Base-by-base conservation (phyloP, 2,797 vertebrate species). In the Halcyon leucocephala region DNA sequence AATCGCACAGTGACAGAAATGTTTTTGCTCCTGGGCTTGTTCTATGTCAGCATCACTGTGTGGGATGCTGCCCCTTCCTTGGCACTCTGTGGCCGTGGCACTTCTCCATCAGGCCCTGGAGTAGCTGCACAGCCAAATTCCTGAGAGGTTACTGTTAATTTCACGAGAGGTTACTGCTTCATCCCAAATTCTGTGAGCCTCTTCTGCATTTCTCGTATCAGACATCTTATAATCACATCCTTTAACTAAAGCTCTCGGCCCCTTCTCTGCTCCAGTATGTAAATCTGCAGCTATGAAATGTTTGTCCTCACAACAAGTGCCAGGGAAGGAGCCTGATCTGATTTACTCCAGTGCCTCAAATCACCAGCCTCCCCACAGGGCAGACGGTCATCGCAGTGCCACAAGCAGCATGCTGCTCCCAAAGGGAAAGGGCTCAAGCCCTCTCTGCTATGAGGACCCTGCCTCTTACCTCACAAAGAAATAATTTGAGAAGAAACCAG, bases 61-160 rank as follows among this genome's bases (percentile, higher is more conserved):
- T 1, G 1, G 83, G 74, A 86, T 7, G n/a, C 55, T 70, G 69
- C 37, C 46, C 54, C 37, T 60, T 60, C 67, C 51, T 37, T 31
- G 0, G 0, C 57, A 1, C 25, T 4, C 44, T 19, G 3, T 12
- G 62, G 9, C 39, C 41, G 5, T 11, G 66, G 9, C 16, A 22
- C 6, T 25, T 7, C 46, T 55, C n/a, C 21, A 1, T 15, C 18
- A 24, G 33, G 16, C 33, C 22, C 49, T 1, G 2, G 14, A 25
- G 39, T 6, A 20, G 39, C 51, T 39, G 41, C 61, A 8, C 6
- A 1, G 16, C 14, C 55, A 10, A 14, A 19, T 29, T 44, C 54
- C 70, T 18, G 22, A 62, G 58, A 67, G 20, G 31, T 42, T 22
- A 15, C 51, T 54, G 14, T 14, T 60, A 9, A 13, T 19, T 28